These are phyloP conservation scores for Alces alces DNA, from an alignment of 2,113 vertebrate genomes.

Conservation along the genomic window DNA sequence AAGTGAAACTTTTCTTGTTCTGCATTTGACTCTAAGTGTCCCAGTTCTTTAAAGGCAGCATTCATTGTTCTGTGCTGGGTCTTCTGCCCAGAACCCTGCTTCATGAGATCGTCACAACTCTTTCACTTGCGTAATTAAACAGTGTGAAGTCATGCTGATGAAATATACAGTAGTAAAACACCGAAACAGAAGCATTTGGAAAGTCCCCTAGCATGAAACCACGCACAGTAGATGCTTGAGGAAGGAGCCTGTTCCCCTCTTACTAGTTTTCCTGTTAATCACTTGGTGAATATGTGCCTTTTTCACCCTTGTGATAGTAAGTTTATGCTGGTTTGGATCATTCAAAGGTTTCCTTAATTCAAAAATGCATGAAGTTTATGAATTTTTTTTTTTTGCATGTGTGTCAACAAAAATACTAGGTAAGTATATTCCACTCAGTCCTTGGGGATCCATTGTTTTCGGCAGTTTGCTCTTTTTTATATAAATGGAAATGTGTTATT, in stretches of 20 bases:
- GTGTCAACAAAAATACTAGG: neutral
- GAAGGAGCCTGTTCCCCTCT: neutral
- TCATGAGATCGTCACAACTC: slow-evolving; percentile 9
- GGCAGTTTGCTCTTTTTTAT: neutral
- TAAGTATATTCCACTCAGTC: slow-evolving; percentile 14
- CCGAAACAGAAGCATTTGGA: neutral
- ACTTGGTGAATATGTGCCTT: neutral
- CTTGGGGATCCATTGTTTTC: neutral
- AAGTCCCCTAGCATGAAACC: neutral
- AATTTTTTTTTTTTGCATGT: neutral
- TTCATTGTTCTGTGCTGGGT: neutral
- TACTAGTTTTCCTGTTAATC: neutral
- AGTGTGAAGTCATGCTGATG: neutral
- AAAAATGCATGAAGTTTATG: slow-evolving; percentile 15
- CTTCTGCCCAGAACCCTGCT: neutral
- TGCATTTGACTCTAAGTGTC: slow-evolving; percentile 17
- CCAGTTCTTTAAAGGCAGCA: slow-evolving; percentile 14
- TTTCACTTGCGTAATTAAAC: slow-evolving; percentile 3
- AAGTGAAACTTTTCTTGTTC: slow-evolving; percentile 44
- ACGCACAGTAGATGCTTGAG: neutral
- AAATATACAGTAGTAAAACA: neutral
- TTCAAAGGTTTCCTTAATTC: slow-evolving; percentile 24
- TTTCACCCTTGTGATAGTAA: neutral
- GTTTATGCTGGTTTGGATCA: neutral
- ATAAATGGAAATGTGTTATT: neutral